A percentile compares a stretch with the other conserved stretches of the same genome.
phyloP scores from a whole-genome alignment of 2,888 invertebrate species.

The Drosophila koepferae region DNA sequence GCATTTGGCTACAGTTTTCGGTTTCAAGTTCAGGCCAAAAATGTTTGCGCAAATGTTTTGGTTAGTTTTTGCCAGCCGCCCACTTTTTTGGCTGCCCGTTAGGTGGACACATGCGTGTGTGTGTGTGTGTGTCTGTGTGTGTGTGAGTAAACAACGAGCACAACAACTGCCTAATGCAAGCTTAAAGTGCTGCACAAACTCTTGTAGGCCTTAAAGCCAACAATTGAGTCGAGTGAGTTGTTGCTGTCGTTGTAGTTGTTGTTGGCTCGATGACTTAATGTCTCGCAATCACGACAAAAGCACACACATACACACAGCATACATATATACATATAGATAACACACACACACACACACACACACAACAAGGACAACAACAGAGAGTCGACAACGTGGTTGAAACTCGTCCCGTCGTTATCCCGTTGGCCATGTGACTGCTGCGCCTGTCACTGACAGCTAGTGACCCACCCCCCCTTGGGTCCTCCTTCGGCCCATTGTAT shows the following conservation, averaged over 20 bases:
- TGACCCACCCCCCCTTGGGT: neutral
- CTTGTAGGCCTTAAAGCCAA: slow-evolving; percentile 65
- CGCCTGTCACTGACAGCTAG: slow-evolving; percentile 71
- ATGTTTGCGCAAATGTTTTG: slow-evolving; percentile 52
- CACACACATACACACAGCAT: slow-evolving; percentile 33
- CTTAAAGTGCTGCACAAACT: slow-evolving; percentile 60
- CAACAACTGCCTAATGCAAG: slow-evolving; percentile 18
- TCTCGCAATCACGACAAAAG: slow-evolving; percentile 73
- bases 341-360: slow-evolving; percentile 17
- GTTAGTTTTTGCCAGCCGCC: slow-evolving; percentile 16
- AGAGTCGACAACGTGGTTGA: neutral
- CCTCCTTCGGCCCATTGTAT: slow-evolving; percentile 5
- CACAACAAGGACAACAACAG: slow-evolving; percentile 26
- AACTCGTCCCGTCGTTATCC: slow-evolving; percentile 31
- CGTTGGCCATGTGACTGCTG: slow-evolving; percentile 49
- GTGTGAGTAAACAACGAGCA: slow-evolving; percentile 5
- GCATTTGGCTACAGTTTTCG: slow-evolving; percentile 58
- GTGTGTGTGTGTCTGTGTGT: slow-evolving; percentile 1
- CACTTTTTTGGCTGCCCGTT: slow-evolving; percentile 35
- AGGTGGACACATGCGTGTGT: slow-evolving; percentile 33
- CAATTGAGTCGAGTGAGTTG: slow-evolving; percentile 45
- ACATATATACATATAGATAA: slow-evolving; percentile 23
- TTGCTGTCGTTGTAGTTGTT: slow-evolving; percentile 22
- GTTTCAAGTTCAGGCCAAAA: slow-evolving; percentile 77
- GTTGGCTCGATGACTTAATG: slow-evolving; percentile 73